Evolutionary conservation across 2,113 vertebrate genomes (phyloP).

Genomic region (Nothobranchius furzeri): DNA sequence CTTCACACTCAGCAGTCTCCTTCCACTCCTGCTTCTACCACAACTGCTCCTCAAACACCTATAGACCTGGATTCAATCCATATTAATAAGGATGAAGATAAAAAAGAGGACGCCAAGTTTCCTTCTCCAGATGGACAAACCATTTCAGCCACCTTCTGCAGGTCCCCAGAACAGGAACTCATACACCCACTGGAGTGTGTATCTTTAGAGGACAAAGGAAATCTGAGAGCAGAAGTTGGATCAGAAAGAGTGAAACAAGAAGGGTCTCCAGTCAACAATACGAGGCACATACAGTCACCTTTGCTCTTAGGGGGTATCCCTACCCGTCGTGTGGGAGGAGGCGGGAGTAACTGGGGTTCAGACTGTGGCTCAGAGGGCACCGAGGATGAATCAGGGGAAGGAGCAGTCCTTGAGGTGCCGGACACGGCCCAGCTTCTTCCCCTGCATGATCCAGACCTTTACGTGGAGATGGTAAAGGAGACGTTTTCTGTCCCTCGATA

Average conservation of each 20-base stretch:
- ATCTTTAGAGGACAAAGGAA: conserved; percentile 76
- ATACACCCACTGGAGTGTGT: conserved; percentile 81
- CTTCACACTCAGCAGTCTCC: conserved; percentile 30
- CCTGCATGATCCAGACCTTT: conserved; percentile 93
- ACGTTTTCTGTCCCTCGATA: conserved; percentile 91
- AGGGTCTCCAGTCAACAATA: conserved; percentile 43
- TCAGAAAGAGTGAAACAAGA: conserved; percentile 62
- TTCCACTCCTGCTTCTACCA: conserved; percentile 4
- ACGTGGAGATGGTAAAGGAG: conserved; percentile 91
- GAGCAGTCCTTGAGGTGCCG: conserved; percentile 79
- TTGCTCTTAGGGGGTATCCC: conserved; percentile 61
- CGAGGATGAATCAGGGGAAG: conserved; percentile 86
- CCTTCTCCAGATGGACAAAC: background rate
- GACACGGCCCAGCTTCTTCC: conserved; percentile 83
- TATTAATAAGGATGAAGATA: conserved; percentile 74
- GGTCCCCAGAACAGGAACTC: conserved; percentile 79
- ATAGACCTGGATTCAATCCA: conserved; percentile 74
- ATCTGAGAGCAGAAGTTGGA: conserved; percentile 69
- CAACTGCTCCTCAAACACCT: conserved; percentile 38
- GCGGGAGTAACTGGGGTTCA: conserved; percentile 62
- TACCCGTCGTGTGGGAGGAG: conserved; percentile 54
- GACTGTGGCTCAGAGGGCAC: conserved; percentile 84
- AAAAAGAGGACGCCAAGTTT: conserved; percentile 23
- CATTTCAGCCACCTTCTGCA: no score
- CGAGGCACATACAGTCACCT: conserved; percentile 65